Evolutionary conservation across 1,140 invertebrate genomes (phyloP), one percentile per base, ranked within the genome.

Genomic region (Bicyclus anynana): DNA sequence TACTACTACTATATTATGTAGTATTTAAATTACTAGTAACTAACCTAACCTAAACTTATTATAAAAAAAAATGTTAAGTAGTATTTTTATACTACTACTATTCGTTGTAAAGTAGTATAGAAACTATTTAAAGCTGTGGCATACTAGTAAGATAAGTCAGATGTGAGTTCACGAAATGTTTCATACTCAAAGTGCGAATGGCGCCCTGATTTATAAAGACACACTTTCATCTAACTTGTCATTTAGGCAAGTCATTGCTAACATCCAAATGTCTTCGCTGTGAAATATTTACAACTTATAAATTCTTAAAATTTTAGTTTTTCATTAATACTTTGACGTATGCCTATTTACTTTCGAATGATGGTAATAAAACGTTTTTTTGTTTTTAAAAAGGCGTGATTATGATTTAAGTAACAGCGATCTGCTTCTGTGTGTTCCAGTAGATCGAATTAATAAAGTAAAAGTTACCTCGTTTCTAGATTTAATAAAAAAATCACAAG

Each of bases 131-230:
- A 40, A 33, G 29, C n/a, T n/a, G n/a, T n/a, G n/a, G n/a, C n/a
- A n/a, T 40, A 40, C 14, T 9, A 10, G 5, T 3, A 10, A 40
- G 13, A 14, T 40, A n/a, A n/a, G 37, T 40, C 13, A 40, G 37
- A 14, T 48, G 44, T 46, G 44, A 33, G 23, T 53, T 47, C 20
- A 26, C 18, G 29, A 17, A 13, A 66, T 50, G 49, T 12, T 33
- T 12, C 37, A 10, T 59, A 44, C 46, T 52, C n/a, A 26, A 56
- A 53, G 50, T 63, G 69, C 37, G 66, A 72, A 60, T 74, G 55
- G 29, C 72, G 72, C 60, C 69, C 66, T 51, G 51, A 40, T 65
- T 71, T 48, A 21, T 50, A 67, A 51, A 72, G 62, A 46, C 58
- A 65, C 54, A 72, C 65, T 63, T 68, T 68, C 65, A 42, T 49